A percentile compares a stretch with the other conserved stretches of the same genome.
These are phyloP conservation scores for Leucozona laternaria DNA, from an alignment of 2,888 invertebrate genomes.

Conservation along the genomic window DNA sequence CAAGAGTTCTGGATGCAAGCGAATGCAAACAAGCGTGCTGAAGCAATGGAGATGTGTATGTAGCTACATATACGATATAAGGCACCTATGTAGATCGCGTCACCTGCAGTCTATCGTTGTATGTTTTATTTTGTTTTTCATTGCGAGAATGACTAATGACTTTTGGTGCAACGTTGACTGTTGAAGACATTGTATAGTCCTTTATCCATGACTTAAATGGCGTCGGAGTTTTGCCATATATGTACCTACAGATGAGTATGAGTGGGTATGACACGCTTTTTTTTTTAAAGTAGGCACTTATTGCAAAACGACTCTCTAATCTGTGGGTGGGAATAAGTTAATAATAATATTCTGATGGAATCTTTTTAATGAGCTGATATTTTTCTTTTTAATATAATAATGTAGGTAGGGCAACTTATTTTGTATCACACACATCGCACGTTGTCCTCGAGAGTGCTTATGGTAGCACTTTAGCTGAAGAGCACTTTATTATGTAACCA, in stretches of 20 bases:
- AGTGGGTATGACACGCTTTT: slow-evolving; percentile 27
- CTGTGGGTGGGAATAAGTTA: slow-evolving; percentile 36
- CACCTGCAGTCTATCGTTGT: slow-evolving; percentile 59
- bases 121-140: slow-evolving; percentile 42
- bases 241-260: background rate
- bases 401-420: background rate
- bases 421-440: slow-evolving; percentile 12
- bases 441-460: slow-evolving; percentile 54
- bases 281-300: slow-evolving; percentile 44
- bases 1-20: slow-evolving; percentile 51
- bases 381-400: slow-evolving; percentile 2
- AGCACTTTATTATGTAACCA: slow-evolving; percentile 65
- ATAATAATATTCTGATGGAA: slow-evolving; percentile 2
- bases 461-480: slow-evolving; percentile 55
- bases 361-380: slow-evolving; percentile 33
- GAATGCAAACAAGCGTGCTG: slow-evolving; percentile 58
- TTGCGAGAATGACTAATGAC: slow-evolving; percentile 64
- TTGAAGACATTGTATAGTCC: slow-evolving; percentile 32
- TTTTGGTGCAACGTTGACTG: slow-evolving; percentile 43
- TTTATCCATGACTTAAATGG: slow-evolving; percentile 27
- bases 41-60: slow-evolving; percentile 2
- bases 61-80: background rate
- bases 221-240: background rate
- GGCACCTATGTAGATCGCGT: slow-evolving; percentile 23
- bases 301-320: slow-evolving; percentile 43